Conservation (phyloP, 2,113 vertebrate species). For the Strix uralensis region DNA sequence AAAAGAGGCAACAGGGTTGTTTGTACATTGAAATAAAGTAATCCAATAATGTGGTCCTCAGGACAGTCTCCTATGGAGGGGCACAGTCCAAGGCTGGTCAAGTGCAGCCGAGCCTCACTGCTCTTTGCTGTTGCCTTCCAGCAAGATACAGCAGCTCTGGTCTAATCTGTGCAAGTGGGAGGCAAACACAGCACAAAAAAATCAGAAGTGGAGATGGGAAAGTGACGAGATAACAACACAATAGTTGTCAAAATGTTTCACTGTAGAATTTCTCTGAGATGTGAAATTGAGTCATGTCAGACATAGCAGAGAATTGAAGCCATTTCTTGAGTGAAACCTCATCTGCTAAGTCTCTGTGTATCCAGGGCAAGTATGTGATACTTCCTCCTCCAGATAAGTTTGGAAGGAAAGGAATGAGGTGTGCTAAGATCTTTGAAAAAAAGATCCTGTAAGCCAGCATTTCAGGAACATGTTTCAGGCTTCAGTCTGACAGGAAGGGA, state of each 20-base stretch:
- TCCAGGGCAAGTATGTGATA: neutral
- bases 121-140: neutral
- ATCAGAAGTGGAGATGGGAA: neutral
- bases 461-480: neutral
- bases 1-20: neutral
- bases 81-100: neutral
- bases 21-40: neutral
- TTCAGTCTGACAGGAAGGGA: neutral
- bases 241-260: neutral
- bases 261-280: neutral
- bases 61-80: neutral
- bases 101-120: neutral
- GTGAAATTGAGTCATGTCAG: neutral
- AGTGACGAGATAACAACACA: neutral
- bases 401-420: neutral
- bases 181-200: rapidly evolving
- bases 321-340: neutral
- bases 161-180: neutral
- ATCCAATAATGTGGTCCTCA: neutral
- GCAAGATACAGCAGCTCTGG: neutral
- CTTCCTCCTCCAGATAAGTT: neutral
- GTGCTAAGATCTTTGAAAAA: neutral
- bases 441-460: neutral
- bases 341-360: neutral
- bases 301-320: neutral